Percentiles rank a stretch among this genome's conserved stretches.
These are phyloP conservation scores for Piscicola geometra DNA, from an alignment of 2,888 invertebrate genomes.

Conservation along the genomic window DNA sequence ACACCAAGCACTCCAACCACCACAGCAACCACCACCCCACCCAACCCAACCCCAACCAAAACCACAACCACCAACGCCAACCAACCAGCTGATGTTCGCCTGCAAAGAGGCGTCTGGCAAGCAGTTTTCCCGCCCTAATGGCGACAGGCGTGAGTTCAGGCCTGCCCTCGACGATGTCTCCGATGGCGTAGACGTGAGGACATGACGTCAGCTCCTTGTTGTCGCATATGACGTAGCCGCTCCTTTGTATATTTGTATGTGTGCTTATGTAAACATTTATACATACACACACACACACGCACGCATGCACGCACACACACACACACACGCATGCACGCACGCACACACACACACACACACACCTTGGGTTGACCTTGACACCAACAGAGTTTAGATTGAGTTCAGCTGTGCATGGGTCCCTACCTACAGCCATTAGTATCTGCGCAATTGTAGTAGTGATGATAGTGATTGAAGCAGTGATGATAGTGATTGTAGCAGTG, in stretches of 20 bases:
- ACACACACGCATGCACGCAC: not conserved
- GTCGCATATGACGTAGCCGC: conserved; percentile 39
- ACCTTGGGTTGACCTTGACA: conserved; percentile 60
- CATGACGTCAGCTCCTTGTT: conserved; percentile 46
- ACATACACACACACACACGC: not conserved
- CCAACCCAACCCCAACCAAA: not conserved
- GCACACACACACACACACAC: conserved; percentile 37
- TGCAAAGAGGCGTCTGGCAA: conserved; percentile 49
- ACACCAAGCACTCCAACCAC: not conserved
- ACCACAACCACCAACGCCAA: not conserved
- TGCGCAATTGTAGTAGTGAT: conserved; percentile 44
- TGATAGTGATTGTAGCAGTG: not conserved
- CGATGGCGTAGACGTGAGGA: conserved; percentile 49
- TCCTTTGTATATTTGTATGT: conserved; percentile 33
- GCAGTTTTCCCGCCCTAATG: conserved; percentile 49
- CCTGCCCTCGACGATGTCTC: conserved; percentile 69
- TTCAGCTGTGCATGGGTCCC: conserved; percentile 60
- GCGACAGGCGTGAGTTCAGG: conserved; percentile 53
- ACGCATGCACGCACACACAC: not conserved
- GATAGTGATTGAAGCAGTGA: not conserved
- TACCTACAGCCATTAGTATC: conserved; percentile 62
- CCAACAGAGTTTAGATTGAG: conserved; percentile 68
- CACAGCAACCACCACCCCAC: not conserved
- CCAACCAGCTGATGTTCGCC: conserved; percentile 41
- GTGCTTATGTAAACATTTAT: not conserved